Evolutionary conservation across 2,113 vertebrate species (phyloP), one percentile per base, ranked within the genome.

Genomic region (Cardinalis cardinalis): DNA sequence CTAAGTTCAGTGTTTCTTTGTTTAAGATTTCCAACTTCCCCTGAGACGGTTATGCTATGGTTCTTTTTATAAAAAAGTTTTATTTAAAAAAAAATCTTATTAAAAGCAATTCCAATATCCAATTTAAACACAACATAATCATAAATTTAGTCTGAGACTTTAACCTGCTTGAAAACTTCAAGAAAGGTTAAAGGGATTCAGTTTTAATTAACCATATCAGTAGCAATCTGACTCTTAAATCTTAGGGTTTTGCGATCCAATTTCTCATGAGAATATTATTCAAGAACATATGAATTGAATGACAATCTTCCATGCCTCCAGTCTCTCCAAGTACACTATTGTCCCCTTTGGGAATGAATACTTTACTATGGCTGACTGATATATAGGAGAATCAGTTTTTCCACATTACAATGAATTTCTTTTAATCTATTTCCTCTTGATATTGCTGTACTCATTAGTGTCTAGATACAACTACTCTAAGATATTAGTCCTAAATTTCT

Each of bases 161-260:
- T 93, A 97, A 94, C 76, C 75, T 94, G 88, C 60, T 92, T 94
- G 76, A 89, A 93, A 96, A 97, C 69, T 90, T 96, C 94, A 95
- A 95, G 76, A 96, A 96, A 97, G 86, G 92, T 97, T 96, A 97
- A 96, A 95, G 52, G 87, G 95, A 97, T 97, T 94, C 89, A 93
- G 7, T 94, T 97, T 97, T 96, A 98, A 97, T 97, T 97, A 97
- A 97, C 92, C 73, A 76, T 63, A 96, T 94, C 96, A 92, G 77
- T 88, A 95, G 81, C 89, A 96, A 97, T 84, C 82, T 95, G 89
- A 95, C 92, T 95, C 84, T 80, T 80, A 95, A 93, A 89, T 95
- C 95, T 96, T 84, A 72, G 48, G 93, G 84, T 83, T 96, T 89
- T 96, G 59, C 53, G 96, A 94, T 64, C 66, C 87, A 93, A 43